These are phyloP conservation scores for Stylophora pistillata DNA, from an alignment of 64 coral and sea anemone species.

Conservation along the genomic window DNA sequence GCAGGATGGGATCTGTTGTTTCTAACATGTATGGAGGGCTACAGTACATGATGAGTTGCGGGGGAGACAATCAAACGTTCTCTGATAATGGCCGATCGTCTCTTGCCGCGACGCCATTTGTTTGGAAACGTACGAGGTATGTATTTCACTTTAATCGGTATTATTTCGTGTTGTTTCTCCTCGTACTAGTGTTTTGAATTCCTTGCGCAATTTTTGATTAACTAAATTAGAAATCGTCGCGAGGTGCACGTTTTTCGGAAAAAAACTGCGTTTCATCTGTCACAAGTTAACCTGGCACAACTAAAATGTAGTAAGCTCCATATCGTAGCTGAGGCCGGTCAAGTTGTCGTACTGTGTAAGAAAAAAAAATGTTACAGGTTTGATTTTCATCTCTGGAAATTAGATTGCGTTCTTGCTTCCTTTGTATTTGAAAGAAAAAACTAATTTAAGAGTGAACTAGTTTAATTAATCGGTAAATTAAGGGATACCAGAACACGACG, in stretches of 20 bases:
- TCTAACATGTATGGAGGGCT: constrained; percentile 68
- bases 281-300: too few species aligned
- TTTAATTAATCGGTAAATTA: neutral
- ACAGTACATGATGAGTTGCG: constrained; percentile 70
- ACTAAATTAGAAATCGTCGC: neutral
- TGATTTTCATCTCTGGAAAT: too few species aligned
- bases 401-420: too few species aligned
- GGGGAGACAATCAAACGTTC: constrained; percentile 11
- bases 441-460: too few species aligned
- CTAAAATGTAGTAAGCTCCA: too few species aligned
- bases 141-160: too few species aligned
- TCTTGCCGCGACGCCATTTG: constrained; percentile 34
- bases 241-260: neutral
- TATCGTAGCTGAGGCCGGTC: too few species aligned
- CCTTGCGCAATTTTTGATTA: neutral
- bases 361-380: too few species aligned
- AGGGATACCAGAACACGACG: neutral
- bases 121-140: constrained; percentile 60
- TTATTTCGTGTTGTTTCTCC: neutral
- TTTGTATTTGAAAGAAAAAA: too few species aligned
- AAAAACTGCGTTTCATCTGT: neutral
- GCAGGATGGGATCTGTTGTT: constrained; percentile 61
- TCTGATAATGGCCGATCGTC: neutral
- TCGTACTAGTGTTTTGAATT: neutral
- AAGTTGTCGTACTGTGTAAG: too few species aligned